Conservation (phyloP, 92 coral and sea anemone species). For the Actinernus sp. region DNA sequence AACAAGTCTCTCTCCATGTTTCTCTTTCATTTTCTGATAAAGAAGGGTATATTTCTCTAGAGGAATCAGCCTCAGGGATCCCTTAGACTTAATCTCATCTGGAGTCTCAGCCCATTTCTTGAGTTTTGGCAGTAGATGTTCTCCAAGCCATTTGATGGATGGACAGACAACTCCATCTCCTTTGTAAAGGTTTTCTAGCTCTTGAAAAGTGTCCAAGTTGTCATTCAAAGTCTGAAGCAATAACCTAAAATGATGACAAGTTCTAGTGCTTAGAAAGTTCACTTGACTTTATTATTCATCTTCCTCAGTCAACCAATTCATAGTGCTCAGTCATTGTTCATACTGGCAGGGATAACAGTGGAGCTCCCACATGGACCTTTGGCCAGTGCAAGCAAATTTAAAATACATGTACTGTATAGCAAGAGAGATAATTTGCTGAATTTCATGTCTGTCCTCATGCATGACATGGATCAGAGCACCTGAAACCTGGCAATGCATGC, state of each 20-base stretch:
- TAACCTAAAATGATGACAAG: background rate
- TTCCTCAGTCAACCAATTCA: too few relatives aligned
- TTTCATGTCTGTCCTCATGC: too few relatives aligned
- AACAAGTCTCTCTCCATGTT: constrained; percentile 80
- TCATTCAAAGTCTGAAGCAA: background rate
- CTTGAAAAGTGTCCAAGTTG: background rate
- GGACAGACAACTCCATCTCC: constrained; percentile 89
- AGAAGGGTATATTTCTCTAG: constrained; percentile 81
- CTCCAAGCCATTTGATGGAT: constrained; percentile 84
- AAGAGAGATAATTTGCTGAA: too few relatives aligned
- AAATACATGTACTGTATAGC: too few relatives aligned
- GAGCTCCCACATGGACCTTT: too few relatives aligned
- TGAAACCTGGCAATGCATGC: too few relatives aligned
- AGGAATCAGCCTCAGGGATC: constrained; percentile 83
- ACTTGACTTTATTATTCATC: too few relatives aligned
- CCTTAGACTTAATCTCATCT: constrained; percentile 31
- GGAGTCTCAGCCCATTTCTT: constrained; percentile 88
- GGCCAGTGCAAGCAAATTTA: too few relatives aligned
- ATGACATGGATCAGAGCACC: too few relatives aligned
- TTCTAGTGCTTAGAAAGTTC: background rate
- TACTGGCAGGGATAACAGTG: too few relatives aligned
- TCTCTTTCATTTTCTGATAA: constrained; percentile 81
- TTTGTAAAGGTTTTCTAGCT: constrained; percentile 1
- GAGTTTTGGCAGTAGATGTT: constrained; percentile 85
- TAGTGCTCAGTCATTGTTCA: too few relatives aligned